Conservation (phyloP, 2,797 vertebrate species). For the Peromyscus nudipes region DNA sequence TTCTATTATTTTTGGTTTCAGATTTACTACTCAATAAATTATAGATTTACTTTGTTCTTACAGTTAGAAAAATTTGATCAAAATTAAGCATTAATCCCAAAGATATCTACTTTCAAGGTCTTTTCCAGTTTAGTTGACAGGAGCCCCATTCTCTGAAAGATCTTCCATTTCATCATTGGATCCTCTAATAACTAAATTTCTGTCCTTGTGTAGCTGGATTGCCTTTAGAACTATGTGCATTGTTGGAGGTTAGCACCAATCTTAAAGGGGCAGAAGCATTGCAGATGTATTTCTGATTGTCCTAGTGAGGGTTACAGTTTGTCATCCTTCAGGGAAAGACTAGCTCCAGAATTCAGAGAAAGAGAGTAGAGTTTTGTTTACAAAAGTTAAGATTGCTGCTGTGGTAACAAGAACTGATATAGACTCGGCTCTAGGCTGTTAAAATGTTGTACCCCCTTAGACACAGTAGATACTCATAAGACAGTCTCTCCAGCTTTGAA, state of each 20-base stretch:
- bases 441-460: too few relatives aligned
- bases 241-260: background rate
- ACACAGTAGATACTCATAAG: background rate
- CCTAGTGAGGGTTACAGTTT: background rate
- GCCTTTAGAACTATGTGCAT: background rate
- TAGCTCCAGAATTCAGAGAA: background rate
- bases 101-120: background rate
- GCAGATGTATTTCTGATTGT: background rate
- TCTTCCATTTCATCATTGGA: background rate
- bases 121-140: constrained; percentile 15
- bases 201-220: background rate
- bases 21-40: constrained; percentile 24
- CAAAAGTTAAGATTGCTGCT: background rate
- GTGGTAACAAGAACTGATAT: background rate
- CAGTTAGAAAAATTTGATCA: constrained; percentile 18
- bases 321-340: background rate
- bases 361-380: background rate
- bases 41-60: constrained; percentile 14
- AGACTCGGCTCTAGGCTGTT: background rate
- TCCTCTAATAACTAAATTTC: background rate
- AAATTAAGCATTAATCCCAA: background rate
- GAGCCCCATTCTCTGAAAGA: background rate
- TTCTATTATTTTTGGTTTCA: background rate
- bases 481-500: background rate
- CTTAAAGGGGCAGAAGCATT: background rate